phyloP scores from a whole-genome alignment of 2,888 invertebrate genomes.

The Gastrophysa polygoni region DNA sequence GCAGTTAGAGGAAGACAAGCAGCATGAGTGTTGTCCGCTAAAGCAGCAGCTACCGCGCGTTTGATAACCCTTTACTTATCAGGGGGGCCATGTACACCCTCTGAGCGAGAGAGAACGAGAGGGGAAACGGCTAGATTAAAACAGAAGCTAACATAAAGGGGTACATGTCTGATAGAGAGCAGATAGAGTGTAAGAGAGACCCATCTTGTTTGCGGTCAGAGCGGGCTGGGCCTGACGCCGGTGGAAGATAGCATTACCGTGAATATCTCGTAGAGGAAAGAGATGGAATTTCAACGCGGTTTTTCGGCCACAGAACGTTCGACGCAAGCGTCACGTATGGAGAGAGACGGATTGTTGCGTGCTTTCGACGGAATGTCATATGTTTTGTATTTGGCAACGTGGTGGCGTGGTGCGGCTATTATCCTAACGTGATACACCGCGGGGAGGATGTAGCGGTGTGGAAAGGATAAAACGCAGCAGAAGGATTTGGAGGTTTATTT shows the following conservation, averaged over 20 bases:
- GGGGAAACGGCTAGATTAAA: conserved; percentile 56
- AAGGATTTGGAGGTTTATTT: conserved; percentile 33
- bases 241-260: conserved; percentile 71
- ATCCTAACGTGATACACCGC: conserved; percentile 49
- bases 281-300: conserved; percentile 57
- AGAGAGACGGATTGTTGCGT: conserved; percentile 40
- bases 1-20: conserved; percentile 44
- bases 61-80: conserved; percentile 61
- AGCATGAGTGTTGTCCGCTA: conserved; percentile 48
- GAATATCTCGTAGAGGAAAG: conserved; percentile 62
- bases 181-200: conserved; percentile 64
- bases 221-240: conserved; percentile 72
- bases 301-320: conserved; percentile 57
- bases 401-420: conserved; percentile 54
- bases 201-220: conserved; percentile 70
- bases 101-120: conserved; percentile 46
- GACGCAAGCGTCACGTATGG: conserved; percentile 56
- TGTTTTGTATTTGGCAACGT: conserved; percentile 54
- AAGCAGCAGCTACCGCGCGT: conserved; percentile 56
- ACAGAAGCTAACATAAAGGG: conserved; percentile 58
- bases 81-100: conserved; percentile 47
- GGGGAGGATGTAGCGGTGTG: conserved; percentile 36
- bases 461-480: conserved; percentile 31
- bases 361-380: conserved; percentile 47
- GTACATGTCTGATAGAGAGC: conserved; percentile 55